Percentiles rank a stretch among this genome's conserved stretches.
Conservation (phyloP, 2,888 invertebrate genomes). For the Hemithea aestivaria region DNA sequence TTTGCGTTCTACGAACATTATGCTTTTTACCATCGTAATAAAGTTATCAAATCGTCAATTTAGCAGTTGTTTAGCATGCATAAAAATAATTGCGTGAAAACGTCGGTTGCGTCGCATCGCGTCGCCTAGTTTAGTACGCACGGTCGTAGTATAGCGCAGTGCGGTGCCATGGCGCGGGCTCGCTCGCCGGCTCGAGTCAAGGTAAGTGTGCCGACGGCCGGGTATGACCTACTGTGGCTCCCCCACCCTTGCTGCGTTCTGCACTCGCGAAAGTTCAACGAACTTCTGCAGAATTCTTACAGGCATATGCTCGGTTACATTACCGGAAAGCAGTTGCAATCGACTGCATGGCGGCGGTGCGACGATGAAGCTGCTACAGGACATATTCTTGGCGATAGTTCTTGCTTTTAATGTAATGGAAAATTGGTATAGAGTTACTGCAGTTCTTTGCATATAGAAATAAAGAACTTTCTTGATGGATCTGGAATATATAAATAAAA, state of each 20-base stretch:
- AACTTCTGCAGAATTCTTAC: conserved; percentile 75
- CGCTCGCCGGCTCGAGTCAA: conserved; percentile 70
- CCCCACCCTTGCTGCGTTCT: conserved; percentile 69
- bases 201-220: conserved; percentile 78
- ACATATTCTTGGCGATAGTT: too few species aligned
- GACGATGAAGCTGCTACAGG: conserved; percentile 1
- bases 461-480: too few species aligned
- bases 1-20: too few species aligned
- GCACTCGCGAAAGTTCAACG: conserved; percentile 77
- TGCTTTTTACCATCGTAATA: conserved; percentile 6
- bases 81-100: conserved; percentile 25
- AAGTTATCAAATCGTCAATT: conserved; percentile 19
- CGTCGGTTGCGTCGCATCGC: conserved; percentile 25
- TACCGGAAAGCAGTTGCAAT: conserved; percentile 75
- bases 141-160: conserved; percentile 39
- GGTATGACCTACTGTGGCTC: conserved; percentile 73
- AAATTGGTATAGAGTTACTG: too few species aligned
- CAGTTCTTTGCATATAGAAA: too few species aligned
- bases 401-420: too few species aligned
- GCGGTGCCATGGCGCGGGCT: conserved; percentile 32
- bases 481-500: too few species aligned
- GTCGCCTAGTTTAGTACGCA: conserved; percentile 69
- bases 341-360: conserved; percentile 41
- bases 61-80: conserved; percentile 19
- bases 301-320: conserved; percentile 74